These are phyloP conservation scores for Odontomachus brunneus DNA, from an alignment of 1,140 invertebrate species.

Conservation along the genomic window DNA sequence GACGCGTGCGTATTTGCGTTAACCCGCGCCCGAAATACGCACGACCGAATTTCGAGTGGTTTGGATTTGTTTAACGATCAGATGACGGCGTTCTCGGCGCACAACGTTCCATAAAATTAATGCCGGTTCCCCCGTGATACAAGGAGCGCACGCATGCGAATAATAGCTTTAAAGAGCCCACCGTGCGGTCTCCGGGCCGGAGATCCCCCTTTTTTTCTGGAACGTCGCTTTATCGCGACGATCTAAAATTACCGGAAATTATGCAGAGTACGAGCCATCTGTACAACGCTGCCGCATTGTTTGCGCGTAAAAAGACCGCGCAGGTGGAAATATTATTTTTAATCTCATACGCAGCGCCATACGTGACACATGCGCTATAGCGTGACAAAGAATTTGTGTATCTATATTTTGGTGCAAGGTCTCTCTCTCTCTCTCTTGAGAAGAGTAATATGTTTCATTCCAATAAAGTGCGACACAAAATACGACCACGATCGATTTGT, in stretches of 20 bases:
- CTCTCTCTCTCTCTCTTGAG: no score
- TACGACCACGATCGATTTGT: no score
- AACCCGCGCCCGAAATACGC: no score
- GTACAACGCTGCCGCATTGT: constrained; percentile 51
- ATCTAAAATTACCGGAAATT: constrained; percentile 64
- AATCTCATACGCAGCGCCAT: constrained; percentile 23
- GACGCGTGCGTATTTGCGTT: neutral
- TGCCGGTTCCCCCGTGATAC: constrained; percentile 7
- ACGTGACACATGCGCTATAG: constrained; percentile 21
- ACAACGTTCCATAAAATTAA: constrained; percentile 47
- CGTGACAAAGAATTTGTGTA: no score
- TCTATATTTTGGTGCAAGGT: no score
- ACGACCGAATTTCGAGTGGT: constrained; percentile 18
- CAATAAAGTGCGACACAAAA: no score
- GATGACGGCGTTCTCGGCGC: constrained; percentile 14
- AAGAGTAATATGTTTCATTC: no score
- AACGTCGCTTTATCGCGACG: constrained; percentile 47
- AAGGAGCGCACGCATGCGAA: constrained; percentile 45
- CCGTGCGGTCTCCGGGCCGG: neutral
- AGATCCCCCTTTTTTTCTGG: constrained; percentile 12
- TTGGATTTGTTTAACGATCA: neutral
- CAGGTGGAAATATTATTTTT: constrained; percentile 58
- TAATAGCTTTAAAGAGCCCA: constrained; percentile 43
- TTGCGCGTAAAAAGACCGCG: constrained; percentile 49
- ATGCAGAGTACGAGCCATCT: constrained; percentile 56